Conservation (phyloP, 2,113 vertebrate genomes). For the Bufo bufo region DNA sequence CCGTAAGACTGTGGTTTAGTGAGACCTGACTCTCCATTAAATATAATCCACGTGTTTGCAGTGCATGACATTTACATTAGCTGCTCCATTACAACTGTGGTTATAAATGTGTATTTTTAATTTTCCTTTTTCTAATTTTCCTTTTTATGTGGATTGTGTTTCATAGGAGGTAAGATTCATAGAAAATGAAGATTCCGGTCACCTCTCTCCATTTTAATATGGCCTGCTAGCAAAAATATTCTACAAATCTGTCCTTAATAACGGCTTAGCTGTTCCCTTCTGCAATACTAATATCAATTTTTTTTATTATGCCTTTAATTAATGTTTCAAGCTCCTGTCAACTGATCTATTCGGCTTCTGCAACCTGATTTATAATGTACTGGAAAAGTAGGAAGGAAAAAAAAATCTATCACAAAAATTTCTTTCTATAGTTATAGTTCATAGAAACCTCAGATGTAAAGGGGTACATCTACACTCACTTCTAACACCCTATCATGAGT, state of each 20-base stretch:
- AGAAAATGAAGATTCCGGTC: constrained; percentile 71
- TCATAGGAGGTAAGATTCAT: constrained; percentile 90
- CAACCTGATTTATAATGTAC: not conserved
- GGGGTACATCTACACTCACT: no score
- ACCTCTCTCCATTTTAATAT: constrained; percentile 70
- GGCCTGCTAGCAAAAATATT: constrained; percentile 66
- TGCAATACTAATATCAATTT: constrained; percentile 22
- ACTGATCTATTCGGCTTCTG: not conserved
- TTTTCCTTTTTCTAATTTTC: constrained; percentile 76
- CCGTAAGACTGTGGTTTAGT: not conserved
- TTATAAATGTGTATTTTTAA: constrained; percentile 75
- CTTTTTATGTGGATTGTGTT: constrained; percentile 90
- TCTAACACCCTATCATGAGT: no score
- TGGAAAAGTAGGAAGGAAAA: not conserved
- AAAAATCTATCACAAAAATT: not conserved
- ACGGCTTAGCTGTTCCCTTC: constrained; percentile 62
- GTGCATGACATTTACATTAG: constrained; percentile 69
- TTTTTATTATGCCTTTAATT: constrained; percentile 58
- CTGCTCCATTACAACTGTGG: constrained; percentile 69
- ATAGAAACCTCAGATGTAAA: not conserved
- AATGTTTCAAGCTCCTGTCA: constrained; percentile 26
- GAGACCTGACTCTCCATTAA: constrained; percentile 33
- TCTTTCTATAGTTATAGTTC: not conserved
- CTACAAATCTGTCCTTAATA: constrained; percentile 68
- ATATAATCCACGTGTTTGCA: constrained; percentile 65